Percentiles rank a stretch among this genome's conserved stretches.
phyloP scores from a whole-genome alignment of 2,797 vertebrate genomes.

The Neosalanx taihuensis region DNA sequence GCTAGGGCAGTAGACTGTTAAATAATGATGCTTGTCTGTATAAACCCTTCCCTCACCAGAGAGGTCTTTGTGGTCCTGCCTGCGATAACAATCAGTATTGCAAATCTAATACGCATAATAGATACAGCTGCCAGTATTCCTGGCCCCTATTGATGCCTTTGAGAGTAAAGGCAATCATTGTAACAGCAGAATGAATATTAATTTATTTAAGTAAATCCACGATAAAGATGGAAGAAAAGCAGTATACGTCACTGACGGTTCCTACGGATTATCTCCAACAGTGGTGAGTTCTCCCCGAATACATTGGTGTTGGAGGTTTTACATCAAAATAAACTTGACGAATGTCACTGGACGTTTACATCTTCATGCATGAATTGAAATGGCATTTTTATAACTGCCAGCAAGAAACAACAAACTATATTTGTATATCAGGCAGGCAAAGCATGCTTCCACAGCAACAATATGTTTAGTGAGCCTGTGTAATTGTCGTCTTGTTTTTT shows the following conservation, averaged over 20 bases:
- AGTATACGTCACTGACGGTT: slow-evolving; percentile 72
- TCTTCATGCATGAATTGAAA: slow-evolving; percentile 53
- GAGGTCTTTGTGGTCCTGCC: slow-evolving; percentile 18
- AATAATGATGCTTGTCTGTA: slow-evolving; percentile 18
- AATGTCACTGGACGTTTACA: slow-evolving; percentile 36
- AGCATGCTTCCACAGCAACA: slow-evolving; percentile 8
- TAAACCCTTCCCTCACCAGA: slow-evolving; percentile 22
- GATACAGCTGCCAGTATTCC: slow-evolving; percentile 19
- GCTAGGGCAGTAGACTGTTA: not conserved
- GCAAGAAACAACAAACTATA: not conserved
- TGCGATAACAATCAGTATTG: slow-evolving; percentile 20
- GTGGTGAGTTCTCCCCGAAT: slow-evolving; percentile 67
- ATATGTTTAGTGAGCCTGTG: not conserved
- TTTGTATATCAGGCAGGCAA: not conserved
- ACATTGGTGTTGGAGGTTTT: slow-evolving; percentile 38
- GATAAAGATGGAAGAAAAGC: slow-evolving; percentile 75
- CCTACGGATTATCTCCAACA: slow-evolving; percentile 77
- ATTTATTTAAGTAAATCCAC: slow-evolving; percentile 67
- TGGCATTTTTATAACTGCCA: slow-evolving; percentile 17
- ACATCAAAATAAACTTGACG: slow-evolving; percentile 38
- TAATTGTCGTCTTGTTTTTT: slow-evolving; percentile 2
- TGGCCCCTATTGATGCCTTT: slow-evolving; percentile 15
- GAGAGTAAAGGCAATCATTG: slow-evolving; percentile 20
- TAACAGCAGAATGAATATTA: slow-evolving; percentile 56
- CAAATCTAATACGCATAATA: slow-evolving; percentile 5